A percentile compares a stretch with the other conserved stretches of the same genome.
Conservation (phyloP, 2,797 vertebrate genomes). For the Arremon aurantiirostris region DNA sequence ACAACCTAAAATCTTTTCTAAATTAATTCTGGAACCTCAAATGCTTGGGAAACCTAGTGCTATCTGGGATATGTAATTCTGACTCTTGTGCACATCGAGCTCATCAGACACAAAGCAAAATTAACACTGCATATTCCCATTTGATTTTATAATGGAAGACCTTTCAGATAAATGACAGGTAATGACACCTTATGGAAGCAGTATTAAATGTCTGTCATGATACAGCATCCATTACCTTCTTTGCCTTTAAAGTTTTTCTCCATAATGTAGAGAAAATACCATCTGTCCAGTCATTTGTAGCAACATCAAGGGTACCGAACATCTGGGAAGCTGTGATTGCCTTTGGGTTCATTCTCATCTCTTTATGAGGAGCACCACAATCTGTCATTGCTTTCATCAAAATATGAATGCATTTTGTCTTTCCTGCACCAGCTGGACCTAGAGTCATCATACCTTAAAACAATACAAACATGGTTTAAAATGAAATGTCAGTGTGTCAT, state of each 20-base stretch:
- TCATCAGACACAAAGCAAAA: not conserved
- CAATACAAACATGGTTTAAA: conserved; percentile 19
- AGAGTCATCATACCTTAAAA: conserved; percentile 85
- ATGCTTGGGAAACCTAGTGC: not conserved
- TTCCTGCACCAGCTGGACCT: conserved; percentile 84
- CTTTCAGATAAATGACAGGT: not conserved
- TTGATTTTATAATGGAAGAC: not conserved
- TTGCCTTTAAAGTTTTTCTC: conserved; percentile 87
- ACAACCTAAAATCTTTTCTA: not conserved
- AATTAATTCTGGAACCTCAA: not conserved
- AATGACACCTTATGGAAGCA: not conserved
- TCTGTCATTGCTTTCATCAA: conserved; percentile 86
- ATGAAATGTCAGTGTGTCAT: not conserved
- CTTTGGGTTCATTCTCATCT: conserved; percentile 90
- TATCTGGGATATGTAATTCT: not conserved
- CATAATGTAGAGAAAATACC: conserved; percentile 86
- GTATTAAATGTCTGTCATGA: not conserved
- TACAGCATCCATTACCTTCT: conserved; percentile 75
- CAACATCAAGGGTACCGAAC: conserved; percentile 85
- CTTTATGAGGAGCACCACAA: conserved; percentile 80
- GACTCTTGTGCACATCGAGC: not conserved
- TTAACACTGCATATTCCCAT: not conserved
- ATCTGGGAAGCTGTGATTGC: conserved; percentile 87
- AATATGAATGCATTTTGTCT: conserved; percentile 82
- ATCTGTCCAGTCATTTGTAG: conserved; percentile 90